Conservation (phyloP, 2,113 vertebrate species). For the Bucco capensis region DNA sequence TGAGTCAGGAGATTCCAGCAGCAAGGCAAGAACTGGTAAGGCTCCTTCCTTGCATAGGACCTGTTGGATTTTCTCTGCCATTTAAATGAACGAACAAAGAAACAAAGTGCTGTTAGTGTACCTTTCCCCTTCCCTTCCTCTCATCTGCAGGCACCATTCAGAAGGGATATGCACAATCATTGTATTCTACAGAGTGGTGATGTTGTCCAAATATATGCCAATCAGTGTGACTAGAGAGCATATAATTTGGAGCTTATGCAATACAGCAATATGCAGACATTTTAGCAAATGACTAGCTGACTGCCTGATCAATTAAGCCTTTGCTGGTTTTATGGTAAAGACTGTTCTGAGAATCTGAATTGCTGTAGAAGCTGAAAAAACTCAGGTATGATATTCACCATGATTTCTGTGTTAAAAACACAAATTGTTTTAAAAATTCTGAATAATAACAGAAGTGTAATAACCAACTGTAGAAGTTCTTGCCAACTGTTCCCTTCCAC, state of each 20-base stretch:
- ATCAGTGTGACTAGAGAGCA: background rate
- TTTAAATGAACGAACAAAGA: background rate
- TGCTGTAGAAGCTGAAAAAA: background rate
- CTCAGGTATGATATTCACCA: background rate
- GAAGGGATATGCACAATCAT: background rate
- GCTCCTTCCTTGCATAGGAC: conserved; percentile 76
- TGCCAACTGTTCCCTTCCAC: background rate
- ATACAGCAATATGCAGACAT: background rate
- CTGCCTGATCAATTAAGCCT: background rate
- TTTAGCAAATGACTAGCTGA: background rate
- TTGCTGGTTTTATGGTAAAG: background rate
- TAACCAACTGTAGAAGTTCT: background rate
- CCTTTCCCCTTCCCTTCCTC: background rate
- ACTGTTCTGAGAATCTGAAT: background rate
- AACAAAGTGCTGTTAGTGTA: background rate
- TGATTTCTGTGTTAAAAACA: background rate
- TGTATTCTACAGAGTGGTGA: background rate
- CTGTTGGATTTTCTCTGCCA: conserved; percentile 69
- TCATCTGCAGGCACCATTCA: background rate
- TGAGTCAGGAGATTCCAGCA: conserved; percentile 78
- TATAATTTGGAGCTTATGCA: background rate
- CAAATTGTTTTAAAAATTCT: background rate
- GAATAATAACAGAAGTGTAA: background rate
- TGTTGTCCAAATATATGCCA: background rate
- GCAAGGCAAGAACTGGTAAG: conserved; percentile 72